Evolutionary conservation across 1,140 invertebrate genomes (phyloP).

Genomic region (Vollenhovia emeryi): DNA sequence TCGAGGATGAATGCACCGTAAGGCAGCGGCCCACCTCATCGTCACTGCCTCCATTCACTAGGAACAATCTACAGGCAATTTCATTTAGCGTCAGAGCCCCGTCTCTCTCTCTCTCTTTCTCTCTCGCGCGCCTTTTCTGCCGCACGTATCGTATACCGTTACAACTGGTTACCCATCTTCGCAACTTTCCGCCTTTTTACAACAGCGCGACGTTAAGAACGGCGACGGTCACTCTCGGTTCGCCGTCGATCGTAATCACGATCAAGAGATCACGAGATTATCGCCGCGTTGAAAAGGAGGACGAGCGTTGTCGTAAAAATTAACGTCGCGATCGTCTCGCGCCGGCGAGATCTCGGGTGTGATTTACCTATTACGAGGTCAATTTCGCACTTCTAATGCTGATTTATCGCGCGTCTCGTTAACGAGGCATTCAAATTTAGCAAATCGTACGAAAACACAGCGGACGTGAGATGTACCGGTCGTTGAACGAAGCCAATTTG

Average conservation of each 20-base stretch:
- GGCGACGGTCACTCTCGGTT: neutral
- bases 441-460: neutral
- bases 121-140: neutral
- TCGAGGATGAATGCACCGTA: constrained; percentile 70
- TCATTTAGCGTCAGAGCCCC: constrained; percentile 51
- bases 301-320: neutral
- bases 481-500: neutral
- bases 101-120: constrained; percentile 15
- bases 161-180: constrained; percentile 65
- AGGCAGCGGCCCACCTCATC: constrained; percentile 58
- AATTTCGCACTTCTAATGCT: neutral
- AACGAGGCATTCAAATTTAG: neutral
- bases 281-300: neutral
- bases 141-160: constrained; percentile 64
- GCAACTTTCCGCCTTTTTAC: constrained; percentile 71
- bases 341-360: neutral
- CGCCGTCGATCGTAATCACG: constrained; percentile 38
- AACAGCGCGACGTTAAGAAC: constrained; percentile 26
- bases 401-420: neutral
- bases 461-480: neutral
- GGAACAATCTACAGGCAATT: constrained; percentile 58
- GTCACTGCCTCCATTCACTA: constrained; percentile 69
- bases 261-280: constrained; percentile 50
- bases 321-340: neutral
- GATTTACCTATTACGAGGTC: neutral